phyloP scores from a whole-genome alignment of 2,888 invertebrate genomes.

The Nycteola revayana region DNA sequence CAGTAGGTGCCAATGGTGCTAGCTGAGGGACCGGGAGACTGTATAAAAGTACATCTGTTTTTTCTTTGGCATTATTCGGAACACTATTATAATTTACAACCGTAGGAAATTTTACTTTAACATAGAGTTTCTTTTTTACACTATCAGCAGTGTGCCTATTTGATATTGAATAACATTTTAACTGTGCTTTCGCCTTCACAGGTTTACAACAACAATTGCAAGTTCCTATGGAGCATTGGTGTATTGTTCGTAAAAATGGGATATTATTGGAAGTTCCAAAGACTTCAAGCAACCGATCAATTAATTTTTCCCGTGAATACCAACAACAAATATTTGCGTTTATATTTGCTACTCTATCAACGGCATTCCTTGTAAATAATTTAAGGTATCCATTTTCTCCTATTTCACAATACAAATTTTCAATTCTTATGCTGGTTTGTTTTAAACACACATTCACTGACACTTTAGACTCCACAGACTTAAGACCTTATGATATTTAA shows the following conservation, averaged over 20 bases:
- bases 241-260: constrained; percentile 28
- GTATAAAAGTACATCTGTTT: no score
- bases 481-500: background rate
- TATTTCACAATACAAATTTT: constrained; percentile 26
- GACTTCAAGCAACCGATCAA: constrained; percentile 15
- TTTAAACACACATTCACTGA: constrained; percentile 3
- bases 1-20: no score
- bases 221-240: constrained; percentile 20
- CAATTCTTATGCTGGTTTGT: constrained; percentile 6
- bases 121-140: constrained; percentile 3
- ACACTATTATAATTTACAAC: no score
- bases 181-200: background rate
- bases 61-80: no score
- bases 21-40: no score
- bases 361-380: constrained; percentile 4
- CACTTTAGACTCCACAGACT: background rate
- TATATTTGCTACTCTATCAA: constrained; percentile 1
- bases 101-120: constrained; percentile 6
- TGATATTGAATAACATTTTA: background rate
- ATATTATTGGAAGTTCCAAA: constrained; percentile 14
- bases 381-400: constrained; percentile 15
- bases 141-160: constrained; percentile 17
- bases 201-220: constrained; percentile 37
- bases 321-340: constrained; percentile 35
- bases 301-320: constrained; percentile 32